Conservation (phyloP, 2,797 vertebrate genomes). For the Hemibagrus guttatus region DNA sequence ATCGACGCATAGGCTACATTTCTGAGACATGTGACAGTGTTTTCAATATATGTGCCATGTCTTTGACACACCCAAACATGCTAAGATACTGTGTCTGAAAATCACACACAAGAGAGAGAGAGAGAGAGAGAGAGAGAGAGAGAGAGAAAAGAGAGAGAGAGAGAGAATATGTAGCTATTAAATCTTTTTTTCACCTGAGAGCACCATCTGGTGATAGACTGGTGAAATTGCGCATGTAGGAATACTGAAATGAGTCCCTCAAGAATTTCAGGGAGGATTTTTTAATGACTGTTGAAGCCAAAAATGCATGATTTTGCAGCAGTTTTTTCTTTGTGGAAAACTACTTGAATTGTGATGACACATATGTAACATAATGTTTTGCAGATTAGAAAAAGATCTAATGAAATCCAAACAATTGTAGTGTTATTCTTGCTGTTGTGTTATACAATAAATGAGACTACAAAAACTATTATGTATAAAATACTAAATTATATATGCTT, state of each 20-base stretch:
- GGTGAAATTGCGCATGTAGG: background rate
- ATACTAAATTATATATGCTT: too few relatives aligned
- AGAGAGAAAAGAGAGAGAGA: background rate
- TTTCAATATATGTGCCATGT: background rate
- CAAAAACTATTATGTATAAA: too few relatives aligned
- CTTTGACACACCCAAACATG: background rate
- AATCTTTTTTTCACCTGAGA: background rate
- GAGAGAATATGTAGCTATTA: too few relatives aligned
- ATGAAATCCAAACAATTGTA: background rate
- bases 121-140: background rate
- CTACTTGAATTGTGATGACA: too few relatives aligned
- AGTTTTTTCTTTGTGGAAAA: too few relatives aligned
- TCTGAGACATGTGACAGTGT: background rate
- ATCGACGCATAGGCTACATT: background rate
- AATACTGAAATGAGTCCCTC: background rate
- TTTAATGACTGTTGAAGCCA: too few relatives aligned
- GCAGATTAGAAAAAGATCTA: background rate
- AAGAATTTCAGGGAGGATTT: too few relatives aligned
- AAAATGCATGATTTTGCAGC: too few relatives aligned
- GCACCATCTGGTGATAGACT: conserved; percentile 29
- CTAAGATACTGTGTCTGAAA: background rate
- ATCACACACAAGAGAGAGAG: background rate
- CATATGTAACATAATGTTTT: too few relatives aligned
- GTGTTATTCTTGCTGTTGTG: background rate
- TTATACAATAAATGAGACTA: background rate